Base-by-base conservation (phyloP, 30 jellyfish, hydroid and myxozoan genomes). In the Hydra vulgaris region DNA sequence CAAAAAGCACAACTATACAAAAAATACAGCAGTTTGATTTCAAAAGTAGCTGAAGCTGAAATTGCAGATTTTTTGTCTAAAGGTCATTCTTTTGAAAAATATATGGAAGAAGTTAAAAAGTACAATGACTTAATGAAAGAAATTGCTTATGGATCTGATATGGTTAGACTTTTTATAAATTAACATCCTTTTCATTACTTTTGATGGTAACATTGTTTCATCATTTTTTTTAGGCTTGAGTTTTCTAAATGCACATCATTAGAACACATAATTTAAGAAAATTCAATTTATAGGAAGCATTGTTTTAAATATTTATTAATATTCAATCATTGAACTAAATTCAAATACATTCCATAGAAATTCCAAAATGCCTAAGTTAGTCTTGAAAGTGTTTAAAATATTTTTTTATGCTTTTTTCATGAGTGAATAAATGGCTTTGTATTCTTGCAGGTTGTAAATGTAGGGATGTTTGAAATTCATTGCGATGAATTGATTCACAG, bases 381-480 rank as follows among this genome's bases (percentile, higher is more conserved):
- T n/a, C n/a, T n/a, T n/a, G n/a, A n/a, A n/a, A n/a, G 72, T 61
- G 18, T 61, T 61, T 61, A 61, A 61, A 61, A 61, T 17, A 0
- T 61, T 21, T 61, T 61, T 61, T n/a, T 61, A 18, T 21, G 18
- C 19, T 61, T 0, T 61, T 61, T 17, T 17, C 72, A n/a, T 61
- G n/a, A n/a, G n/a, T n/a, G n/a, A n/a, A n/a, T n/a, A 56, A 56
- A 56, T 56, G 71, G n/a, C 7, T 76, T 15, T 54, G 16, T 26
- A 27, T 18, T 61, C 79, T 66, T 24, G 21, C 66, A 90, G 97
- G 84, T 86, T 22, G 54, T 82, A 17, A 74, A 89, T 8, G 81
- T 83, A 26, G 97, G 97, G 3, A 90, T 90, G 97, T 90, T 81
- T 74, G 97, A 90, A 72, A 85, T 90, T 0, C 97, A 90, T 66